Conservation (phyloP, 2,888 invertebrate genomes). For the Hololepta plana region DNA sequence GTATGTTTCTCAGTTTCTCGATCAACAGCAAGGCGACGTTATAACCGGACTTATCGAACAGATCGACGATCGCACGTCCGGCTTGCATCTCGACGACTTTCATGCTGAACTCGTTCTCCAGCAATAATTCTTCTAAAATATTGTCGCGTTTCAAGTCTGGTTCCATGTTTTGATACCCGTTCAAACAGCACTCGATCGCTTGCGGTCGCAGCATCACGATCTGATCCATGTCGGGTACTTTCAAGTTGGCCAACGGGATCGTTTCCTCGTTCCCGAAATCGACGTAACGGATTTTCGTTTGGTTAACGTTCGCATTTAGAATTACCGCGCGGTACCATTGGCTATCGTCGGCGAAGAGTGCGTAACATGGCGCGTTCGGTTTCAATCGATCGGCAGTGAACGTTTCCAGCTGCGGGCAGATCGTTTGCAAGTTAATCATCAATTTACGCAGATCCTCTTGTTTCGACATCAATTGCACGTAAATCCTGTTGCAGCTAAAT, state of each 20-base stretch:
- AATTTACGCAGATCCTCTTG: slow-evolving; percentile 40
- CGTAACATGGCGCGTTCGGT: slow-evolving; percentile 51
- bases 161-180: slow-evolving; percentile 38
- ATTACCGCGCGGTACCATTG: slow-evolving; percentile 87
- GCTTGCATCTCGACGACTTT: slow-evolving; percentile 34
- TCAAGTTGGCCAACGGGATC: slow-evolving; percentile 39
- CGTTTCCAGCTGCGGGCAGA: slow-evolving; percentile 28
- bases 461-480: slow-evolving; percentile 47
- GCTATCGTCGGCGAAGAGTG: slow-evolving; percentile 59
- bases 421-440: slow-evolving; percentile 45
- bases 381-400: slow-evolving; percentile 27
- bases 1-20: slow-evolving; percentile 19
- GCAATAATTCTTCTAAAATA: slow-evolving; percentile 48
- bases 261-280: slow-evolving; percentile 91
- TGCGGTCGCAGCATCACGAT: slow-evolving; percentile 46
- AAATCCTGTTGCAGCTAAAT: slow-evolving; percentile 54
- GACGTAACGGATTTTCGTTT: slow-evolving; percentile 55
- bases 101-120: slow-evolving; percentile 43
- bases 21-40: slow-evolving; percentile 24
- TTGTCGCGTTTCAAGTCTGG: slow-evolving; percentile 36
- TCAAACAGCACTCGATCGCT: slow-evolving; percentile 61
- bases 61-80: slow-evolving; percentile 39
- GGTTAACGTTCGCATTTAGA: slow-evolving; percentile 26
- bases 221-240: slow-evolving; percentile 43
- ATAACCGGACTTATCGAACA: slow-evolving; percentile 33